These are phyloP conservation scores for Danionella dracula DNA, from an alignment of 2,797 vertebrate genomes.

Conservation along the genomic window DNA sequence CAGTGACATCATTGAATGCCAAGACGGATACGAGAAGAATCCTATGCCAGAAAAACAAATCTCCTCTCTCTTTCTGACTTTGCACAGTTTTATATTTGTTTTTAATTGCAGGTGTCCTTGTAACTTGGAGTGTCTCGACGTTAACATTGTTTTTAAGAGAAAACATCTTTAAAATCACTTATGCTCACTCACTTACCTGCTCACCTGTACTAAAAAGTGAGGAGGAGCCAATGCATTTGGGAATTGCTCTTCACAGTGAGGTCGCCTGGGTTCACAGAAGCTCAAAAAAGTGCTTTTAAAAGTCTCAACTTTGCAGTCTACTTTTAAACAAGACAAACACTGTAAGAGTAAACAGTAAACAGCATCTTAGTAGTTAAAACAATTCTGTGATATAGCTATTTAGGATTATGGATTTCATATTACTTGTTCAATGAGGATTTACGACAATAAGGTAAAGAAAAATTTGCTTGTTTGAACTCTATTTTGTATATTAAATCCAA, in stretches of 20 bases:
- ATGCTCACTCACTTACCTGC: constrained; percentile 3
- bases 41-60: constrained; percentile 33
- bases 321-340: not conserved
- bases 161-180: constrained; percentile 27
- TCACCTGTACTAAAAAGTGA: constrained; percentile 15
- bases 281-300: constrained; percentile 10
- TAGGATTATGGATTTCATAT: no score
- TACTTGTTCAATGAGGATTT: no score
- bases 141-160: constrained; percentile 21
- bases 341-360: not conserved
- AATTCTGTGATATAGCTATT: no score
- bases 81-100: constrained; percentile 38
- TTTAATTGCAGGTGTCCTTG: constrained; percentile 44
- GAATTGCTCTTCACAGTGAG: not conserved
- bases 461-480: no score
- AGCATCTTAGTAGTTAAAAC: no score
- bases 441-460: no score
- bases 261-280: constrained; percentile 21
- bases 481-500: no score
- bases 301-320: not conserved
- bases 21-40: constrained; percentile 38
- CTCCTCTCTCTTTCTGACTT: constrained; percentile 25
- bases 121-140: constrained; percentile 20
- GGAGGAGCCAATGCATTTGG: not conserved
- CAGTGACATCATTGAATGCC: constrained; percentile 59